These are phyloP conservation scores for Scaptodrosophila latifasciaeformis DNA, from an alignment of 2,888 invertebrate species.

Conservation along the genomic window DNA sequence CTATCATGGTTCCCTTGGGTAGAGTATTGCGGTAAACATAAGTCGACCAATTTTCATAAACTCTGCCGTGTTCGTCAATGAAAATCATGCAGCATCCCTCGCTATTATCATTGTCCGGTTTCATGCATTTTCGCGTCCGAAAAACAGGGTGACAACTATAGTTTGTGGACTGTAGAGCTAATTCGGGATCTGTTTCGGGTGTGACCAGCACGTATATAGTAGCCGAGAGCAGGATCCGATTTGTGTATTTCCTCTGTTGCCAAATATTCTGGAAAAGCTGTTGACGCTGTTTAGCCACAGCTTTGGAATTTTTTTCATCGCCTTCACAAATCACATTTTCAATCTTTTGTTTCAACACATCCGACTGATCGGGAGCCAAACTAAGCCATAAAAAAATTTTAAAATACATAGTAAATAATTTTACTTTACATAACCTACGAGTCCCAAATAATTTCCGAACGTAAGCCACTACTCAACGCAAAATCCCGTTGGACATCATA, in stretches of 20 bases:
- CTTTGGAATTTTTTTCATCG: conserved; percentile 1
- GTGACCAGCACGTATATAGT: conserved; percentile 65
- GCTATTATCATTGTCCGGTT: conserved; percentile 47
- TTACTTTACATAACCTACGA: conserved; percentile 46
- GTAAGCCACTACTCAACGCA: conserved; percentile 50
- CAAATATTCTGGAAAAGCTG: conserved; percentile 55
- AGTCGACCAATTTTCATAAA: conserved; percentile 74
- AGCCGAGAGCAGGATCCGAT: conserved; percentile 56
- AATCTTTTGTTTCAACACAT: conserved; percentile 44
- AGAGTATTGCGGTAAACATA: conserved; percentile 75
- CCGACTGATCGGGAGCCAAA: conserved; percentile 36
- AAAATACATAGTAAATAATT: too few relatives aligned
- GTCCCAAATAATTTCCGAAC: conserved; percentile 65
- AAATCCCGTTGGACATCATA: conserved; percentile 65
- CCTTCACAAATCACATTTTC: conserved; percentile 29
- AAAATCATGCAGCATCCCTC: conserved; percentile 67
- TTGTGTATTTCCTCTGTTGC: conserved; percentile 61
- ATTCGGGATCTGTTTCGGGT: conserved; percentile 18
- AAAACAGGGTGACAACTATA: conserved; percentile 63
- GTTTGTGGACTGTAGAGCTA: conserved; percentile 39
- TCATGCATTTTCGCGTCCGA: conserved; percentile 65
- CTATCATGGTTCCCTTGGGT: conserved; percentile 73
- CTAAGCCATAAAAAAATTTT: conserved; percentile 30
- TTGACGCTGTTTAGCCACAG: conserved; percentile 36
- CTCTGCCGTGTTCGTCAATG: conserved; percentile 70